phyloP scores from a whole-genome alignment of 2,113 vertebrate species.

The Columba janthina region DNA sequence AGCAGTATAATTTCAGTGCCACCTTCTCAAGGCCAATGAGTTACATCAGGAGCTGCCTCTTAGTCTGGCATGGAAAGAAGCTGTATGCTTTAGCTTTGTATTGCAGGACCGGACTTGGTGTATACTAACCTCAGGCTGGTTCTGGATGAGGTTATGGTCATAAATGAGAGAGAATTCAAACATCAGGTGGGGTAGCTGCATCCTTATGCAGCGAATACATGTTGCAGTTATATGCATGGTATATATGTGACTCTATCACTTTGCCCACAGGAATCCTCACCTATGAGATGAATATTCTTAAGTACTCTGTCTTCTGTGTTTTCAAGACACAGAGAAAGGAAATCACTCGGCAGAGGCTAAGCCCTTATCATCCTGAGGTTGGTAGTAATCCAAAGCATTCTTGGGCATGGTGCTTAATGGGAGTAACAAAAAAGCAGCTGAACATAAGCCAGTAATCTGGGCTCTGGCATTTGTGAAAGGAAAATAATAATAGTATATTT shows the following conservation, averaged over 20 bases:
- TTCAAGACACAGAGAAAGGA: background rate
- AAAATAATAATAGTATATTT: conserved; percentile 35
- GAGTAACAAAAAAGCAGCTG: conserved; percentile 15
- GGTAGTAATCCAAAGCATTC: conserved; percentile 1
- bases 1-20: background rate
- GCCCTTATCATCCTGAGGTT: background rate
- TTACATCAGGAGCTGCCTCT: background rate
- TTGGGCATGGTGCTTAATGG: background rate
- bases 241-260: background rate
- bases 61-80: background rate
- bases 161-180: background rate
- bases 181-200: background rate
- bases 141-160: background rate
- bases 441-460: background rate
- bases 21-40: background rate
- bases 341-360: background rate
- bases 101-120: background rate
- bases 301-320: background rate
- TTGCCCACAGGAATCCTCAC: background rate
- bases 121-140: background rate
- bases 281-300: background rate
- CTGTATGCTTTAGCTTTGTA: background rate
- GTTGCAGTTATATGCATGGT: background rate
- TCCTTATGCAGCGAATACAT: background rate
- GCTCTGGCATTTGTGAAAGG: background rate